Percentiles rank a stretch among this genome's conserved stretches.
These are phyloP conservation scores for Palythoa grandiflora DNA, from an alignment of 92 coral and sea anemone genomes.

Conservation along the genomic window DNA sequence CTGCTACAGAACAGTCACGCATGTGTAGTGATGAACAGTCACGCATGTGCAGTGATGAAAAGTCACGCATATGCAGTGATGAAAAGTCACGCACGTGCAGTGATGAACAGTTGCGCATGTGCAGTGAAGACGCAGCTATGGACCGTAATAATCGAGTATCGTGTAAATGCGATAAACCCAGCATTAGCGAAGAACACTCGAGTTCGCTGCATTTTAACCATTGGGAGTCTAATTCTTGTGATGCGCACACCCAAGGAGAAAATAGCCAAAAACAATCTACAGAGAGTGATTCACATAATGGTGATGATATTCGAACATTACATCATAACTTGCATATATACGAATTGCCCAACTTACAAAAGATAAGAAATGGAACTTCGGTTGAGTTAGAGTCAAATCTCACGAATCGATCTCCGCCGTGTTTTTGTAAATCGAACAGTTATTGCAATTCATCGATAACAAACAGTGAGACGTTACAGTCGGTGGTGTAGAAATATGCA, in stretches of 20 bases:
- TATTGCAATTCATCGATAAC: neutral
- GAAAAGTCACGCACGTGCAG: slow-evolving; percentile 1
- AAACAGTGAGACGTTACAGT: neutral
- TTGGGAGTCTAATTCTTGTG: neutral
- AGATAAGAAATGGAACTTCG: neutral
- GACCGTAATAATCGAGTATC: neutral
- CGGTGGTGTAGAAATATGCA: neutral
- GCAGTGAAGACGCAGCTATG: neutral
- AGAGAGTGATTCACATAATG: neutral
- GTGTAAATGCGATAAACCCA: neutral
- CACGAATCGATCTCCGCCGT: neutral
- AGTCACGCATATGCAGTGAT: neutral
- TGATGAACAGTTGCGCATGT: neutral
- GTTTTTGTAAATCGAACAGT: neutral
- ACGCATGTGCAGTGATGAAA: slow-evolving; percentile 2
- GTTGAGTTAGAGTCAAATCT: neutral
- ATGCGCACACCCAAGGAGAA: neutral
- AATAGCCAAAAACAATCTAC: neutral
- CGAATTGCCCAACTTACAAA: neutral
- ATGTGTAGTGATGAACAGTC: slow-evolving; percentile 12
- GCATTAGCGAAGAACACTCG: neutral
- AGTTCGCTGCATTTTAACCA: neutral
- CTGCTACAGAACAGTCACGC: slow-evolving; percentile 6
- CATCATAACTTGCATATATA: neutral
- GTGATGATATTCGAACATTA: neutral